Evolutionary conservation across 2,113 vertebrate species (phyloP).

Genomic region (Mormyrus lacerda): DNA sequence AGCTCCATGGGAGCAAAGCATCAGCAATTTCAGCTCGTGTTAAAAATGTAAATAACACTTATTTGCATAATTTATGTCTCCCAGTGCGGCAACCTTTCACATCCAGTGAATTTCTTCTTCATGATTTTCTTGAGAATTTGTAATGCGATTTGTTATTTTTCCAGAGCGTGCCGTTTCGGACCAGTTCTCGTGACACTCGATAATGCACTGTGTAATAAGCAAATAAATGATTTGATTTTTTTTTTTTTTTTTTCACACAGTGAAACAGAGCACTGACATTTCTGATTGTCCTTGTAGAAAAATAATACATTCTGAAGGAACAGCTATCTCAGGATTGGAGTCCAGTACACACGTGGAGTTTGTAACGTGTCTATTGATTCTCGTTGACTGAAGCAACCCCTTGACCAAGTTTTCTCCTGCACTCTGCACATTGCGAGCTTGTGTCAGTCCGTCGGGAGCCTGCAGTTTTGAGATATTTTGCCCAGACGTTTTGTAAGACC

Average conservation of each 20-base stretch:
- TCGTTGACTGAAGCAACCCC: not conserved
- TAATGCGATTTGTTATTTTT: not conserved
- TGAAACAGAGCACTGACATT: not conserved
- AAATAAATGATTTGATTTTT: not conserved
- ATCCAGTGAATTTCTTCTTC: constrained; percentile 2
- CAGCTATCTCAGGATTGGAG: not conserved
- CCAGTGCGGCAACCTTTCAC: not conserved
- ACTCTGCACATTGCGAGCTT: not conserved
- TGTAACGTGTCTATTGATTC: not conserved
- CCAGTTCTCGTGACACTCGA: not conserved
- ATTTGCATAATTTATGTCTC: constrained; percentile 1
- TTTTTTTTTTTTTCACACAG: not conserved
- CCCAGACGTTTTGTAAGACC: not conserved
- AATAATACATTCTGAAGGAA: not conserved
- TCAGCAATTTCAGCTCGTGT: not conserved
- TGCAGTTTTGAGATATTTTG: not conserved
- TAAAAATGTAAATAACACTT: not conserved
- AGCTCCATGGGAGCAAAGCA: not conserved
- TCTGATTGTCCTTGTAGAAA: not conserved
- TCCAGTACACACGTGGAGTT: not conserved
- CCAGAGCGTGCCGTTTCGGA: not conserved
- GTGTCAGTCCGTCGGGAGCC: not conserved
- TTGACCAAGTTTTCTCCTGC: not conserved
- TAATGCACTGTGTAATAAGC: not conserved
- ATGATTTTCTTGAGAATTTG: not conserved